Evolutionary conservation across 2,888 invertebrate species (phyloP).

Genomic region (Pristionchus fissidentatus): DNA sequence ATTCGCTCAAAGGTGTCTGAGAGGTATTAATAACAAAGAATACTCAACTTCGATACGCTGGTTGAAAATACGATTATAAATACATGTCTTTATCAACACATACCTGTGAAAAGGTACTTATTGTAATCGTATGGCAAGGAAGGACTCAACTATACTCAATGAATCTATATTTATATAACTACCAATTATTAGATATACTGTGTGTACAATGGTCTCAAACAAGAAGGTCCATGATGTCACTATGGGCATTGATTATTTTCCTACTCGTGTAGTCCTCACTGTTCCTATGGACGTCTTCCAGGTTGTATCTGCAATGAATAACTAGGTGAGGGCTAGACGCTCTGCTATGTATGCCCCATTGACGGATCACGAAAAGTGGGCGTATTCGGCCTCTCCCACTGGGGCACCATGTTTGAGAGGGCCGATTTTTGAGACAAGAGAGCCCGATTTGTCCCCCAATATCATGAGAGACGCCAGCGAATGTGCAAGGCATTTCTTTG

Average conservation of each 20-base stretch:
- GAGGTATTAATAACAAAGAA: background rate
- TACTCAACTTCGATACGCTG: no score
- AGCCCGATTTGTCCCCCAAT: no score
- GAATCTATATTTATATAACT: background rate
- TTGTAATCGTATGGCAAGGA: background rate
- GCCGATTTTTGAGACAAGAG: no score
- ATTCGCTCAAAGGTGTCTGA: background rate
- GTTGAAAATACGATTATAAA: no score
- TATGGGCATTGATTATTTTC: constrained; percentile 54
- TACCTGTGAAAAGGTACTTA: background rate
- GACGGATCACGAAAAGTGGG: no score
- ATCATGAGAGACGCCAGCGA: no score
- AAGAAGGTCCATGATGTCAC: constrained; percentile 75
- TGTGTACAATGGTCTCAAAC: background rate
- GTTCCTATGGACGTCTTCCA: constrained; percentile 58
- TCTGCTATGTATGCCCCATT: no score
- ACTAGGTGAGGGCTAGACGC: no score
- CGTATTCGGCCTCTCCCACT: no score
- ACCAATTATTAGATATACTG: background rate
- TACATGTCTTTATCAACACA: background rate
- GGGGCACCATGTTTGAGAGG: no score
- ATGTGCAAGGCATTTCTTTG: no score
- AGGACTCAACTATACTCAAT: background rate
- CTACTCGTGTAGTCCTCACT: constrained; percentile 56
- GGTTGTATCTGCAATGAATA: constrained; percentile 54